These are phyloP conservation scores for Fulmarus glacialis DNA, from an alignment of 2,113 vertebrate genomes.

Conservation along the genomic window DNA sequence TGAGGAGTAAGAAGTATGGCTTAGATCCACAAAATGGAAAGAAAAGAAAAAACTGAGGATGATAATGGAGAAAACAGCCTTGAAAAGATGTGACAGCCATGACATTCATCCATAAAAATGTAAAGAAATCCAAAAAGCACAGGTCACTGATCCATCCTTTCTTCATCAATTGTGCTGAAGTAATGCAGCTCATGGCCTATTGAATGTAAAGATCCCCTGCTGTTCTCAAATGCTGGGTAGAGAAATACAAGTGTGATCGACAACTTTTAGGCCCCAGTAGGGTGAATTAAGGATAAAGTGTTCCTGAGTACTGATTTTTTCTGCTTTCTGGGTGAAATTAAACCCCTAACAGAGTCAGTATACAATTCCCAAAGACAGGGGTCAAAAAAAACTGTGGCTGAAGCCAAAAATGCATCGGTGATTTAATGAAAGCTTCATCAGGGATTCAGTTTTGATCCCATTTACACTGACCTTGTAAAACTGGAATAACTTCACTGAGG, in stretches of 20 bases:
- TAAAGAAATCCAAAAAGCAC: constrained; percentile 28
- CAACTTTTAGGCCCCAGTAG: constrained; percentile 17
- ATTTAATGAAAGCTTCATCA: constrained; percentile 30
- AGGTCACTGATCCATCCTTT: constrained; percentile 34
- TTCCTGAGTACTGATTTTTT: constrained; percentile 1
- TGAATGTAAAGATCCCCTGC: constrained; percentile 46
- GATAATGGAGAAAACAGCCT: neutral
- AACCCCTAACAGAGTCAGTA: neutral
- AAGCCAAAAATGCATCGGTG: constrained; percentile 10
- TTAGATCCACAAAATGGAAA: neutral
- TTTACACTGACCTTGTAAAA: constrained; percentile 27
- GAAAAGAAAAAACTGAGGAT: neutral
- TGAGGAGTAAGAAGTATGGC: neutral
- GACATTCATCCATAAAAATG: constrained; percentile 51
- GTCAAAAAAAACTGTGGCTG: neutral
- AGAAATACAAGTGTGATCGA: constrained; percentile 20
- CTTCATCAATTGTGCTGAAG: constrained; percentile 41
- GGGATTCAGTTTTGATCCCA: constrained; percentile 13
- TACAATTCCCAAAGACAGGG: neutral
- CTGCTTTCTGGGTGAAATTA: constrained; percentile 16
- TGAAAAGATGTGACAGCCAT: constrained; percentile 13
- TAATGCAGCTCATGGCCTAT: constrained; percentile 39
- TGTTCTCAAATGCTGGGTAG: neutral
- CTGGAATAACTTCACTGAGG: neutral
- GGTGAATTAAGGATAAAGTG: constrained; percentile 49